Evolutionary conservation across 2,888 invertebrate species (phyloP).

Genomic region (Colletes collaris): DNA sequence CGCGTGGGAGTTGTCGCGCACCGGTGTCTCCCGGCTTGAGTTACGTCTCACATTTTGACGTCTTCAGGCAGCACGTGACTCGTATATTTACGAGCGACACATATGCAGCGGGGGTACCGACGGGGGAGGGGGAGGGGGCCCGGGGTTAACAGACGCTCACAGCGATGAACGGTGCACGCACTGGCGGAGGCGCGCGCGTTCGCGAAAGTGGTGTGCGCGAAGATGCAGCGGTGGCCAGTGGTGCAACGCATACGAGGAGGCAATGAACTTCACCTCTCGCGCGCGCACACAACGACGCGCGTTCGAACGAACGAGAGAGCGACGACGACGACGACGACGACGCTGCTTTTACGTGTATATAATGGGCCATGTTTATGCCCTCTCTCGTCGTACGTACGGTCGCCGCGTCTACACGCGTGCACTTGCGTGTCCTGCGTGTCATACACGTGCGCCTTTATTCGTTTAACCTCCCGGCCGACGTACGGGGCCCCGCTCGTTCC

Average conservation of each 20-base stretch:
- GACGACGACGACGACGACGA: conserved; percentile 64
- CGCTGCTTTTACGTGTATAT: conserved; percentile 80
- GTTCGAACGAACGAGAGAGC: conserved; percentile 41
- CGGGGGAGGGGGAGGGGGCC: not conserved
- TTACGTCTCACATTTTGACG: conserved; percentile 75
- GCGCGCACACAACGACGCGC: conserved; percentile 26
- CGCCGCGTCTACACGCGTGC: conserved; percentile 39
- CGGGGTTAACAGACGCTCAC: conserved; percentile 34
- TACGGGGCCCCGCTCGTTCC: conserved; percentile 27
- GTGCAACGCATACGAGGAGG: conserved; percentile 74
- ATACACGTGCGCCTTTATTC: conserved; percentile 59
- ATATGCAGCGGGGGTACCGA: conserved; percentile 60
- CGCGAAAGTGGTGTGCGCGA: conserved; percentile 43
- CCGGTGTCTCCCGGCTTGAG: conserved; percentile 51
- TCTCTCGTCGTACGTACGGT: conserved; percentile 63
- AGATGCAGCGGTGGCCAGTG: conserved; percentile 58
- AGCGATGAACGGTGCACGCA: conserved; percentile 19
- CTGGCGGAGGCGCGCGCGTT: conserved; percentile 31
- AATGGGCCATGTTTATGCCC: conserved; percentile 80
- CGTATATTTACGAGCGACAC: conserved; percentile 79
- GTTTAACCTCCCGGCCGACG: conserved; percentile 59
- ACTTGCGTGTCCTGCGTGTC: conserved; percentile 56
- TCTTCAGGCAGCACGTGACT: conserved; percentile 80
- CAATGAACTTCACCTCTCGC: conserved; percentile 83
- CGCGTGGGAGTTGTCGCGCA: conserved; percentile 60